Percentiles rank a stretch among this genome's conserved stretches.
These are phyloP conservation scores for Prolemur simus DNA, from an alignment of 2,113 vertebrate genomes.

Conservation along the genomic window DNA sequence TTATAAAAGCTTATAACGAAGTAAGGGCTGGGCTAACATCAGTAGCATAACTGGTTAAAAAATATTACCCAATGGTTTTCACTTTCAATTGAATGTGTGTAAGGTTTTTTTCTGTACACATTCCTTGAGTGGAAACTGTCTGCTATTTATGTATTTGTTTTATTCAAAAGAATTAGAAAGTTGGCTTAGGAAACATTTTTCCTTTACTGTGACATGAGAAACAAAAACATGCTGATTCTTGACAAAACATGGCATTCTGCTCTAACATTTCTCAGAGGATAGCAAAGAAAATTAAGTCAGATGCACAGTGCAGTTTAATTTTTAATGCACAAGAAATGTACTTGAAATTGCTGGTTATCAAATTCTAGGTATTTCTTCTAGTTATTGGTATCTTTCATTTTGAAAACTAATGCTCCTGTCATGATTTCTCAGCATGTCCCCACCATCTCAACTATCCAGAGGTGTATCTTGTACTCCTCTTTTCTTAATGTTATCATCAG, in stretches of 20 bases:
- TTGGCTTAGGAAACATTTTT: background rate
- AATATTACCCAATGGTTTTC: background rate
- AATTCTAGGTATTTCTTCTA: constrained; percentile 28
- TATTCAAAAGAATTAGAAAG: background rate
- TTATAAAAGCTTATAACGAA: background rate
- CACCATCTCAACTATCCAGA: background rate
- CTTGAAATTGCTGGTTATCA: background rate
- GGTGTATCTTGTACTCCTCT: background rate
- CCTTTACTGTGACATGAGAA: background rate
- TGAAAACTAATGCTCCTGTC: background rate
- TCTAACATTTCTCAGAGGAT: background rate
- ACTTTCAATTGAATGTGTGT: background rate
- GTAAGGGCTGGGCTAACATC: background rate
- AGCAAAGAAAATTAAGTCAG: constrained; percentile 39
- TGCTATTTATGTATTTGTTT: background rate
- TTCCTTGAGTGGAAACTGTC: background rate
- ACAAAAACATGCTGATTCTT: background rate
- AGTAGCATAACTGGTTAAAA: background rate
- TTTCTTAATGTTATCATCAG: background rate
- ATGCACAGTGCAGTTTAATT: background rate
- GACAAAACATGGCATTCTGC: background rate
- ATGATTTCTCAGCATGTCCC: background rate
- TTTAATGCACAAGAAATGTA: constrained; percentile 33
- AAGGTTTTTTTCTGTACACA: background rate
- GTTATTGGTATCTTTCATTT: background rate